Base-by-base conservation (phyloP, 2,797 vertebrate species). In the Simalia tracyae region DNA sequence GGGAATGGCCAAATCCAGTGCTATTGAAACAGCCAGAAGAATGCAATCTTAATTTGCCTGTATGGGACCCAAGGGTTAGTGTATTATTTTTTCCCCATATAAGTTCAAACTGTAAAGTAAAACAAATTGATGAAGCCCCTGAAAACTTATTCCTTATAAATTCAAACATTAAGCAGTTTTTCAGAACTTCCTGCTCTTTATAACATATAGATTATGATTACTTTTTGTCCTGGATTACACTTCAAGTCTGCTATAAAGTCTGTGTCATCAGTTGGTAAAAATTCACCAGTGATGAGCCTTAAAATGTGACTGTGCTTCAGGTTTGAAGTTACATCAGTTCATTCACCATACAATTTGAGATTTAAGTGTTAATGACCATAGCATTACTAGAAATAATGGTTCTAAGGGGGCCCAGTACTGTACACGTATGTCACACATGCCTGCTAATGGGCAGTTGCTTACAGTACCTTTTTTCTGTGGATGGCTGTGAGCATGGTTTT, bases 11-110 rank as follows among this genome's bases (percentile, higher is more conserved):
- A 94, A 98, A 98, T 97, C 98, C 98, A 95, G 98, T 99, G 95
- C 97, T 98, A 95, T 97, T 99, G 96, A 98, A 98, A 97, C 98
- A 98, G 90, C 98, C 98, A 93, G 98, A 98, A 97, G 98, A 98
- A 97, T 98, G 98, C 97, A 97, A 98, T 97, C 98, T 98, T 97
- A 98, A 98, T 97, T 98, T 98, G 94, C 98, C 98, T 96, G 98
- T 98, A 84, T 99, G 99, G 98, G 98, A 99, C 97, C 98, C 98
- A 94, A 98, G 97, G 97, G 99, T 99, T 98, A 97, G 97, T 97
- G 96, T 96, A 97, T 97, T 98, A 97, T 97, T 98, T 98, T 97
- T 97, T 97, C 97, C 97, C 97, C 97, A 96, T 98, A 95, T 97
- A 97, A 97, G 96, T 87, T 98, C 96, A 95, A 97, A 94, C 92